Conservation (phyloP, 2,113 vertebrate species). For the Microtus pennsylvanicus region DNA sequence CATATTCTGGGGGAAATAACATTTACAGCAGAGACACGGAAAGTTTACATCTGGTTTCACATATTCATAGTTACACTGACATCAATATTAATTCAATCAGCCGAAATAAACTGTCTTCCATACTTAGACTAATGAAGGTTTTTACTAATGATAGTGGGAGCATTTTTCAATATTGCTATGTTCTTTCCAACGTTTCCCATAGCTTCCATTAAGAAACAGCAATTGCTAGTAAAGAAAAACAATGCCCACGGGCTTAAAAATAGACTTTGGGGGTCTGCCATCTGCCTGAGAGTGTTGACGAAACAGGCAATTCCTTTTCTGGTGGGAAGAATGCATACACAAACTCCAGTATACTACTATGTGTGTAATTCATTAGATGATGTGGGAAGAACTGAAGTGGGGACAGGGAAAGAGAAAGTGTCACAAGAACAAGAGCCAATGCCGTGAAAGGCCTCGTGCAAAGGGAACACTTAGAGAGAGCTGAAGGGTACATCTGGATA, state of each 20-base stretch:
- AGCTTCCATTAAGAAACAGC: not conserved
- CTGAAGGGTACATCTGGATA: not conserved
- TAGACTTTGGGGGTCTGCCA: not conserved
- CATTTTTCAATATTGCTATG: constrained; percentile 8
- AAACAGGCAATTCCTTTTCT: not conserved
- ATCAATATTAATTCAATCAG: constrained; percentile 35
- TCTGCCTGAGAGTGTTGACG: not conserved
- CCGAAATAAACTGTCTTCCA: constrained; percentile 21
- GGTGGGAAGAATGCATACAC: not conserved
- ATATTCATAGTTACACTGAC: constrained; percentile 13
- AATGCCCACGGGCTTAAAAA: not conserved
- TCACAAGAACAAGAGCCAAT: too few species aligned
- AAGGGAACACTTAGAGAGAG: not conserved
- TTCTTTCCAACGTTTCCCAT: not conserved
- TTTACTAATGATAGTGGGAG: constrained; percentile 23
- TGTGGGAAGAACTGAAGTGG: not conserved
- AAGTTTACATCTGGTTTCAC: not conserved
- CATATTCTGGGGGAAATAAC: constrained; percentile 9
- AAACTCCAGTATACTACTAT: not conserved
- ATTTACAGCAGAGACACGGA: not conserved
- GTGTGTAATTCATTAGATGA: not conserved
- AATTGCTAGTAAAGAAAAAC: constrained; percentile 41
- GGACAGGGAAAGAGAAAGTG: not conserved
- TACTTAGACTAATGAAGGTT: constrained; percentile 18
- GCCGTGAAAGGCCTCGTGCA: not conserved